Conservation (phyloP, 2,113 vertebrate species). For the Pygoscelis adeliae region DNA sequence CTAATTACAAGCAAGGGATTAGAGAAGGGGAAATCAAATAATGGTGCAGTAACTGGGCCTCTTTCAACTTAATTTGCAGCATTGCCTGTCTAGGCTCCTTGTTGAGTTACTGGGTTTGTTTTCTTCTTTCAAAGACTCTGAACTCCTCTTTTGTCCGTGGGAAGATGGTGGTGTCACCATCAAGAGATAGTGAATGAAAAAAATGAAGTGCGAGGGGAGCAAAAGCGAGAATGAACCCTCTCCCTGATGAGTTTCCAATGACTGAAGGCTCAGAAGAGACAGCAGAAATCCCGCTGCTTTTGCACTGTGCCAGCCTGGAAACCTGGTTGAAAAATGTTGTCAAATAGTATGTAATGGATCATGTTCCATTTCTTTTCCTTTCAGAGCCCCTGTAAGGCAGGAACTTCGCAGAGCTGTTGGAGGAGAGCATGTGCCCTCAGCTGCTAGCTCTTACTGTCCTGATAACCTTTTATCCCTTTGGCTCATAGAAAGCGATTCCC, state of each 20-base stretch:
- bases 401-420: not conserved
- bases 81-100: conserved; percentile 32
- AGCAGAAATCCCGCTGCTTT: not conserved
- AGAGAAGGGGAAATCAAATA: conserved; percentile 61
- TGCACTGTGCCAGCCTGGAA: not conserved
- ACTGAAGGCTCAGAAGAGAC: not conserved
- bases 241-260: not conserved
- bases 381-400: not conserved
- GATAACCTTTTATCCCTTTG: not conserved
- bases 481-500: not conserved
- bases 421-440: not conserved
- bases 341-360: not conserved
- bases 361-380: not conserved
- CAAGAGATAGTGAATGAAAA: not conserved
- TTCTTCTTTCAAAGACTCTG: conserved; percentile 38
- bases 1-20: conserved; percentile 58
- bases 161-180: not conserved
- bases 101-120: conserved; percentile 35
- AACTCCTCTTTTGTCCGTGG: not conserved
- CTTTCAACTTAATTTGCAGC: conserved; percentile 69
- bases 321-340: not conserved
- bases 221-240: not conserved
- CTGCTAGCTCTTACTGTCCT: not conserved
- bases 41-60: conserved; percentile 1
- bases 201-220: not conserved